These are phyloP conservation scores for Platysteira castanea DNA, from an alignment of 2,113 vertebrate species.

Conservation along the genomic window DNA sequence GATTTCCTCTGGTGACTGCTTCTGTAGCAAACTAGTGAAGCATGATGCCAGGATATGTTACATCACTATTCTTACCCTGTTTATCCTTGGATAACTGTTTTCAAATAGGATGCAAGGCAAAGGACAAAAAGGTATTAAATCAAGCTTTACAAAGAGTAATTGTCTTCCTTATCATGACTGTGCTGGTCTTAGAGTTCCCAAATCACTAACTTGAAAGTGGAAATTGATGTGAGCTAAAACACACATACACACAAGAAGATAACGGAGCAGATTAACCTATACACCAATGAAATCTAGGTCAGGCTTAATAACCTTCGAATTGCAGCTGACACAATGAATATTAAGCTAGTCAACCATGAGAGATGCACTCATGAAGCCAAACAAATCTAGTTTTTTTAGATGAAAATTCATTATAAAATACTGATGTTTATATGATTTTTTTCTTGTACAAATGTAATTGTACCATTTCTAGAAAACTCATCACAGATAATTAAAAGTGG, in stretches of 20 bases:
- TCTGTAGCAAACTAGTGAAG: not conserved
- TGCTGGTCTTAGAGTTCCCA: not conserved
- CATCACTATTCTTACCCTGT: not conserved
- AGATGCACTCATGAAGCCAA: not conserved
- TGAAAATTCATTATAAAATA: not conserved
- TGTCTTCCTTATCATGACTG: not conserved
- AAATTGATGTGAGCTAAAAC: constrained; percentile 5
- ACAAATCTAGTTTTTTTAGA: not conserved
- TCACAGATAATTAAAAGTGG: not conserved
- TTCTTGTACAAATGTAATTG: not conserved
- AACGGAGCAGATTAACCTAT: constrained; percentile 27
- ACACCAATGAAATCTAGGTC: constrained; percentile 48
- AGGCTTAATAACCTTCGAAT: constrained; percentile 49
- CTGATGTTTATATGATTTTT: constrained; percentile 3
- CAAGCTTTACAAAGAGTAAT: not conserved
- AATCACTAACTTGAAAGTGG: not conserved
- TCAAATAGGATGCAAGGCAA: not conserved
- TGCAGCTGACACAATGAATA: not conserved
- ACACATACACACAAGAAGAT: not conserved
- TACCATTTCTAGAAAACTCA: not conserved
- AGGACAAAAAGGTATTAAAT: not conserved
- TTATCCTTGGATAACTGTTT: not conserved
- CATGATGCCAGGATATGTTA: not conserved
- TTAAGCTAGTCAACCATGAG: constrained; percentile 1
- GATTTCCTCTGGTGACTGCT: not conserved